Conservation (phyloP, 2,797 vertebrate species). For the Lepus townsendii region DNA sequence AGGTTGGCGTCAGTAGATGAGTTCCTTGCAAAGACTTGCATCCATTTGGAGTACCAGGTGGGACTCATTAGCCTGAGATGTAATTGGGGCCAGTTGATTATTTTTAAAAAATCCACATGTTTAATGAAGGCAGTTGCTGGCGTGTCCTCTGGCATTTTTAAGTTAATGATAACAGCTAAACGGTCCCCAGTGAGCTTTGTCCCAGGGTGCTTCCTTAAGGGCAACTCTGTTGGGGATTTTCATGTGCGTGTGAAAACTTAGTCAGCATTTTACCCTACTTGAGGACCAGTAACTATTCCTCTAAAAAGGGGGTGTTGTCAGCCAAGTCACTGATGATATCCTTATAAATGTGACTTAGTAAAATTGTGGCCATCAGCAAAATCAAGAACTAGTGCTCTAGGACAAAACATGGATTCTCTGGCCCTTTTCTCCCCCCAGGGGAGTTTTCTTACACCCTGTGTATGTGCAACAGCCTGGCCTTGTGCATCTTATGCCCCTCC, state of each 20-base stretch:
- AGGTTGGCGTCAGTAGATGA: neutral
- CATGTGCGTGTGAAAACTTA: neutral
- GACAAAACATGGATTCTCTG: neutral
- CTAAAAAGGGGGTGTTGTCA: conserved; percentile 45
- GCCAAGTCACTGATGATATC: conserved; percentile 16
- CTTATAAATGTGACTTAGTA: conserved; percentile 26
- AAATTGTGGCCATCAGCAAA: conserved; percentile 44
- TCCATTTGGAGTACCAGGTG: neutral
- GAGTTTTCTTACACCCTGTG: neutral
- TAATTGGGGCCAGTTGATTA: neutral
- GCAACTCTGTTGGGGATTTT: conserved; percentile 47
- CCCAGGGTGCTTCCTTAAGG: neutral
- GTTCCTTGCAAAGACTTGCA: neutral
- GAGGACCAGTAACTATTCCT: conserved; percentile 39
- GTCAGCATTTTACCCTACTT: conserved; percentile 31
- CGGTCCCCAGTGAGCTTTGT: neutral
- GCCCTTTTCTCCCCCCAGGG: neutral
- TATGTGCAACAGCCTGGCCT: neutral
- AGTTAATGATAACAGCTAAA: conserved; percentile 11
- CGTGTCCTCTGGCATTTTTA: conserved; percentile 55
- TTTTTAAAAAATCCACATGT: neutral
- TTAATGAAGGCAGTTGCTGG: conserved; percentile 54
- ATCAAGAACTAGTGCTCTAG: neutral
- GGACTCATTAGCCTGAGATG: neutral
- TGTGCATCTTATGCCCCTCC: rapidly evolving